Evolutionary conservation across 2,888 invertebrate species (phyloP).

Genomic region (Laspeyria flexula): DNA sequence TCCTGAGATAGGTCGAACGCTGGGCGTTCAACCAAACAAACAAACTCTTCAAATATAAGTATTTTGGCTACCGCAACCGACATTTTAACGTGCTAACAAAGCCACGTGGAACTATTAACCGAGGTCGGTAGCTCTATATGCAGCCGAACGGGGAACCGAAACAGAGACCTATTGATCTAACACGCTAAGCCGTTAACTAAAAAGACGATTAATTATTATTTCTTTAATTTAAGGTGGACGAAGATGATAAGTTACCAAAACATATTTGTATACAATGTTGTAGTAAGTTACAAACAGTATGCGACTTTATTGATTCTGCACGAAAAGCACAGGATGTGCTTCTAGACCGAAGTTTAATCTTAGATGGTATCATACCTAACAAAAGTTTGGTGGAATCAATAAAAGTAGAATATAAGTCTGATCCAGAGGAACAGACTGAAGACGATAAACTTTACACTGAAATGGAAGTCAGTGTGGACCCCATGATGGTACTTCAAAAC

Average conservation of each 20-base stretch:
- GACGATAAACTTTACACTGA: conserved; percentile 73
- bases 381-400: conserved; percentile 1
- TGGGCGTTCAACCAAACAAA: too few species aligned
- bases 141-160: too few species aligned
- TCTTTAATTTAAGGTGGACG: conserved; percentile 83
- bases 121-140: too few species aligned
- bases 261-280: conserved; percentile 89
- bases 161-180: too few species aligned
- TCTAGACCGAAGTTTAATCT: conserved; percentile 61
- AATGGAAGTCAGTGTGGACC: conserved; percentile 90
- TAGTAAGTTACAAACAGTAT: conserved; percentile 88
- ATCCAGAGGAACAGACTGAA: conserved; percentile 42
- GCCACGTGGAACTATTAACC: too few species aligned
- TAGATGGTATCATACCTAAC: conserved; percentile 64
- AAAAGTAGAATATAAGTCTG: conserved; percentile 29
- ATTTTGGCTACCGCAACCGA: too few species aligned
- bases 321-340: conserved; percentile 87
- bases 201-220: background rate
- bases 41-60: too few species aligned
- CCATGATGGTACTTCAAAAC: conserved; percentile 89
- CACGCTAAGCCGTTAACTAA: too few species aligned
- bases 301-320: conserved; percentile 89
- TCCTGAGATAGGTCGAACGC: too few species aligned
- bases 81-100: too few species aligned
- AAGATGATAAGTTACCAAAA: conserved; percentile 89